A percentile compares a stretch with the other conserved stretches of the same genome.
Conservation (phyloP, 2,797 vertebrate species). For the Sebastolobus altivelis region DNA sequence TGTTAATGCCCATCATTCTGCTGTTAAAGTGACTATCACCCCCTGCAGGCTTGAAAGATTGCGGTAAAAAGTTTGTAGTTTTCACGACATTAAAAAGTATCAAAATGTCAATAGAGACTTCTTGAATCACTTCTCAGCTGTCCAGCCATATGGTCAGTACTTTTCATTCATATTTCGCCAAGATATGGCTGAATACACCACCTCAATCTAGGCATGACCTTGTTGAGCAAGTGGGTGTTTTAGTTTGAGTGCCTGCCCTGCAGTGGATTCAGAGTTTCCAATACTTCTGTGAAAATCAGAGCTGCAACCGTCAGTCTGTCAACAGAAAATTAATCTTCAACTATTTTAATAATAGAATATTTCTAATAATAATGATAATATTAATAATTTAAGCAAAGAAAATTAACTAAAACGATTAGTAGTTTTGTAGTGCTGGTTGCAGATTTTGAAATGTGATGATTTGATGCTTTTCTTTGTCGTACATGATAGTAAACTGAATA, state of each 20-base stretch:
- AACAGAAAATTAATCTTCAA: fast-evolving
- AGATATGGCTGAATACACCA: background rate
- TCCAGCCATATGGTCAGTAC: background rate
- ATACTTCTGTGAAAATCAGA: background rate
- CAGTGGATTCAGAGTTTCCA: background rate
- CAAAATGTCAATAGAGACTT: constrained; percentile 4
- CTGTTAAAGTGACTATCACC: background rate
- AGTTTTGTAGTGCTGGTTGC: background rate
- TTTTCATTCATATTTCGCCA: background rate
- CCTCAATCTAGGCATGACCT: background rate
- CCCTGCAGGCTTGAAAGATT: background rate
- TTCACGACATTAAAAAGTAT: background rate
- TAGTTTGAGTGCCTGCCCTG: background rate
- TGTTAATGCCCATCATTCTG: constrained; percentile 20
- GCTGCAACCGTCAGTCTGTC: background rate
- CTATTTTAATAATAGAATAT: background rate
- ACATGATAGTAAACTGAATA: background rate
- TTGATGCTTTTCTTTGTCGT: no score
- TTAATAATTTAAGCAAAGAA: background rate
- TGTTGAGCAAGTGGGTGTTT: background rate
- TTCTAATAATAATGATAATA: background rate
- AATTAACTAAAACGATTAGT: background rate
- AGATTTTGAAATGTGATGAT: background rate
- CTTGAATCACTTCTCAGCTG: background rate
- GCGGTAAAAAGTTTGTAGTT: background rate